Percentiles rank a stretch among this genome's conserved stretches.
phyloP scores from a whole-genome alignment of 2,113 vertebrate genomes.

The Callospermophilus lateralis region DNA sequence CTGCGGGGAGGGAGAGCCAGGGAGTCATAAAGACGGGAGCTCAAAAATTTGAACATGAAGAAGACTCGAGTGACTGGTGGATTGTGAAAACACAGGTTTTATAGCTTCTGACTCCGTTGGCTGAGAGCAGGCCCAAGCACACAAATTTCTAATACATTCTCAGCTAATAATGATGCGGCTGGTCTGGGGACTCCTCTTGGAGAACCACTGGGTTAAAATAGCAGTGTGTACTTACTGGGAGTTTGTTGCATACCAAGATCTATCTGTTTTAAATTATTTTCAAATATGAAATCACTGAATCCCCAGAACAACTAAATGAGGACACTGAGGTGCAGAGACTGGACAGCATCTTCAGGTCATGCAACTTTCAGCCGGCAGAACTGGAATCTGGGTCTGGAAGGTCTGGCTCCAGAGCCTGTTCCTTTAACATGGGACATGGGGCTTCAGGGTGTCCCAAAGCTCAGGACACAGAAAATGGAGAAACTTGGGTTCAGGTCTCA shows the following conservation, averaged over 20 bases:
- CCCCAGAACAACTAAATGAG: not conserved
- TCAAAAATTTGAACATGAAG: not conserved
- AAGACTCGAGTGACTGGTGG: not conserved
- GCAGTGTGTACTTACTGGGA: not conserved
- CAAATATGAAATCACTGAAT: not conserved
- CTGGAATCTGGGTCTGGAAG: not conserved
- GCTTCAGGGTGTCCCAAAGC: not conserved
- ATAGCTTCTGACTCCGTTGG: not conserved
- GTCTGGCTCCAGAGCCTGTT: too few species aligned
- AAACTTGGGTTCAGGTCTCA: rapidly evolving
- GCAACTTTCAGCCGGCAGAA: not conserved
- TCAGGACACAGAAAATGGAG: not conserved
- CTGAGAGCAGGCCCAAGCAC: not conserved
- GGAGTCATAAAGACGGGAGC: too few species aligned
- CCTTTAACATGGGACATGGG: too few species aligned
- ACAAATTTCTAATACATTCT: not conserved
- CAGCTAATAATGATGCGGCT: too few species aligned
- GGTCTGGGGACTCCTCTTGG: too few species aligned
- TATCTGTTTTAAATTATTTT: not conserved
- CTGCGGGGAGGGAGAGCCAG: not conserved
- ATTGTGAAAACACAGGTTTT: not conserved
- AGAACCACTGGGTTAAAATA: not conserved
- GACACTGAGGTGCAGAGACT: not conserved
- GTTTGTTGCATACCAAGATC: not conserved
- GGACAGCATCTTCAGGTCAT: not conserved